These are phyloP conservation scores for Lordiphosa collinella DNA, from an alignment of 1,140 invertebrate species.

Conservation along the genomic window DNA sequence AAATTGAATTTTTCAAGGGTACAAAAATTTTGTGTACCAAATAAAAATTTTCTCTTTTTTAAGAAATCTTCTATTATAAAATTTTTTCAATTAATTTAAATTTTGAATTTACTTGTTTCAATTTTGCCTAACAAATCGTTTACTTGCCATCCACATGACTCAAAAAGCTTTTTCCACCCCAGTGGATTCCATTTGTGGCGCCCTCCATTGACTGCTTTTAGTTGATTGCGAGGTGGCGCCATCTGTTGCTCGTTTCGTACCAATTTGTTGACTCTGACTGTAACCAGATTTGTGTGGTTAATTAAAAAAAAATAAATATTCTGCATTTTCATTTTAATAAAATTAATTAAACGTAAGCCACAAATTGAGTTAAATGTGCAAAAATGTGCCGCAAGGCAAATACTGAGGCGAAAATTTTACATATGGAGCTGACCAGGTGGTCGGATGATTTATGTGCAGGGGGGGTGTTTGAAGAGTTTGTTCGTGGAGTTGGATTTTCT, in stretches of 20 bases:
- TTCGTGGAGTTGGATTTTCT: neutral
- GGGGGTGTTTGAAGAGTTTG: constrained; percentile 17
- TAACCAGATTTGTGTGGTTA: constrained; percentile 41
- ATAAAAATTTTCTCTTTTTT: neutral
- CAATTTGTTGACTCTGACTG: too few species aligned
- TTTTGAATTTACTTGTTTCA: too few species aligned
- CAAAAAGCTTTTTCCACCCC: constrained; percentile 26
- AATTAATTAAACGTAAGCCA: constrained; percentile 74
- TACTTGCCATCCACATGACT: constrained; percentile 15
- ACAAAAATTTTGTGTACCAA: too few species aligned
- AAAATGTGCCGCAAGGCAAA: constrained; percentile 55
- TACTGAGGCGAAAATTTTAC: constrained; percentile 9
- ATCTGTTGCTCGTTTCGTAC: constrained; percentile 41
- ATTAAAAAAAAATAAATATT: constrained; percentile 29
- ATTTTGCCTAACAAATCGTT: too few species aligned
- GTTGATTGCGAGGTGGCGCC: constrained; percentile 13
- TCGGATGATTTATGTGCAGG: neutral
- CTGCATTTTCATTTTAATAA: constrained; percentile 57
- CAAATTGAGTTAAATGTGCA: constrained; percentile 74
- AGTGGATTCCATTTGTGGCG: constrained; percentile 55
- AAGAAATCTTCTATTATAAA: too few species aligned
- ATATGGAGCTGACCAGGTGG: too few species aligned
- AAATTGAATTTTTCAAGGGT: too few species aligned
- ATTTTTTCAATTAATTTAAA: too few species aligned
- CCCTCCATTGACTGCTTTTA: constrained; percentile 10